Evolutionary conservation across 2,113 vertebrate species (phyloP).

Genomic region (Plecotus auritus): DNA sequence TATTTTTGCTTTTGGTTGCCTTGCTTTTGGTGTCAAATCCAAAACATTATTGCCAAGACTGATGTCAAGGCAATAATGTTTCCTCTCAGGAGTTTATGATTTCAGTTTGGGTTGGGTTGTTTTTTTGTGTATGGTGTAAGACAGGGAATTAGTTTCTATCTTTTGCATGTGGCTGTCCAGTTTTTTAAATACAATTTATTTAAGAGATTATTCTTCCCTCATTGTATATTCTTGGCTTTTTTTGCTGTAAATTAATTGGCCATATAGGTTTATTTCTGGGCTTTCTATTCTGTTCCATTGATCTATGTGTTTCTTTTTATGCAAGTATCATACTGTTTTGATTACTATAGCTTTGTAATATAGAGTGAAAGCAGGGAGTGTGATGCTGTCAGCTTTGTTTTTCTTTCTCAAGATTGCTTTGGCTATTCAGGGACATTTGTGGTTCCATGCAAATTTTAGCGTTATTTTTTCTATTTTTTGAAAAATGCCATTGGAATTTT

Average conservation of each 20-base stretch:
- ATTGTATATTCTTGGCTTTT: background rate
- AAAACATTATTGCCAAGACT: background rate
- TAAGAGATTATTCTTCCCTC: background rate
- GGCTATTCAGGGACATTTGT: background rate
- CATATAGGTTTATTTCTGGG: background rate
- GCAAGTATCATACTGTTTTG: background rate
- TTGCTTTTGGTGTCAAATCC: background rate
- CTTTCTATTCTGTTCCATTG: background rate
- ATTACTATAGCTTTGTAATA: background rate
- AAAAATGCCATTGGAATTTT: background rate
- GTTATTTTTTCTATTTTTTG: background rate
- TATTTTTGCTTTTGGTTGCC: background rate
- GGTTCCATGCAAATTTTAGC: background rate
- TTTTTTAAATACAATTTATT: background rate
- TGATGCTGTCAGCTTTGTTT: background rate
- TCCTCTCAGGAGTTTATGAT: background rate
- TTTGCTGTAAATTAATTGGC: background rate
- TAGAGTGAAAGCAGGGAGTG: background rate
- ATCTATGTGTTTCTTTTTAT: background rate
- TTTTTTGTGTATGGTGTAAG: background rate
- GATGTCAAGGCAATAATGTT: background rate
- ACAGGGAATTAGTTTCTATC: background rate
- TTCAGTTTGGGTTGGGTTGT: background rate
- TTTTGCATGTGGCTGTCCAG: background rate
- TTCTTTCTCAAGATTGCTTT: background rate